phyloP scores from a whole-genome alignment of 2,113 vertebrate species.

The Neodon shergylaensis region DNA sequence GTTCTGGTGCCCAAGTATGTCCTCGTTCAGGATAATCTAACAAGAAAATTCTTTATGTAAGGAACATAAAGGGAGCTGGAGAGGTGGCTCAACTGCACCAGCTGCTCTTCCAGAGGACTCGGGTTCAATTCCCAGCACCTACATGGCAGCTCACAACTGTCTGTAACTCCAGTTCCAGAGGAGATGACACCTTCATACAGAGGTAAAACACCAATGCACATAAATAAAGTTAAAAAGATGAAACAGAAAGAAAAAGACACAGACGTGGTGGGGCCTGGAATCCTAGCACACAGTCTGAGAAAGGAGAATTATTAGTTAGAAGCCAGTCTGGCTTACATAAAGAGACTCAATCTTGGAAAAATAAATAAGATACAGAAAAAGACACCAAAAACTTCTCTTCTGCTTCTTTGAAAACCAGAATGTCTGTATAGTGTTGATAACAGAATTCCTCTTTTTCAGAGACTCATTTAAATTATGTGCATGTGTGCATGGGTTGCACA shows the following conservation, averaged over 20 bases:
- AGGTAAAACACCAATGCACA: not conserved
- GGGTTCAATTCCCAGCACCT: not conserved
- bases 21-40: not conserved
- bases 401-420: not conserved
- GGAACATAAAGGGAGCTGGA: not conserved
- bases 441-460: not conserved
- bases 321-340: too few species aligned
- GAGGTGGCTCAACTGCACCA: not conserved
- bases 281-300: not conserved
- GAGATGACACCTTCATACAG: not conserved
- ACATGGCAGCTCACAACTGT: not conserved
- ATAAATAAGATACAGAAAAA: not conserved
- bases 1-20: not conserved
- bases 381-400: not conserved
- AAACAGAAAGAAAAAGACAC: not conserved
- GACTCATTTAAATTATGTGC: not conserved
- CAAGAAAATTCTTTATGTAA: conserved; percentile 11
- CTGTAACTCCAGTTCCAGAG: not conserved
- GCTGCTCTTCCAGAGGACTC: not conserved
- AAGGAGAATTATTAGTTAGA: not conserved
- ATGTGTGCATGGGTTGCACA: not conserved
- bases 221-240: not conserved
- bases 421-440: not conserved
- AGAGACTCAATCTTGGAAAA: not conserved
- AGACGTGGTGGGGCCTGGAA: not conserved